A percentile compares a stretch with the other conserved stretches of the same genome.
These are phyloP conservation scores for Myocastor coypus DNA, from an alignment of 2,113 vertebrate species.

Conservation along the genomic window DNA sequence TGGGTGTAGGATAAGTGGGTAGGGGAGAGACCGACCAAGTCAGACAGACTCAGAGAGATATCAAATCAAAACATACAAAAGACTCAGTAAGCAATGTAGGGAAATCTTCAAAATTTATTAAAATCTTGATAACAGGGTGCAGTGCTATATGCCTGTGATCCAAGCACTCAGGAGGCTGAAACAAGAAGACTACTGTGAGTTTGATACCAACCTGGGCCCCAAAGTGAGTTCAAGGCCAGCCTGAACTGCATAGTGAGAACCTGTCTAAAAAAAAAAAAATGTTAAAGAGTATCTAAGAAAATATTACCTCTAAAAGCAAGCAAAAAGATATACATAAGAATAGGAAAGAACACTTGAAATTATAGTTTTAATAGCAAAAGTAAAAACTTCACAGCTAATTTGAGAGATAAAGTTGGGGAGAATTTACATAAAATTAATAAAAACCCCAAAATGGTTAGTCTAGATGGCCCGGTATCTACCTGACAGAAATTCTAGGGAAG, in stretches of 20 bases:
- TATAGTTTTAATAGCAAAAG: not conserved
- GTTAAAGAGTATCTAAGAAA: not conserved
- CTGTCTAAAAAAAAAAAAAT: too few species aligned
- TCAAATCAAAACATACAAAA: not conserved
- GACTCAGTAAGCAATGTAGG: not conserved
- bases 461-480: not conserved
- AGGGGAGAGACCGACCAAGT: not conserved
- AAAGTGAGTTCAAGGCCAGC: too few species aligned
- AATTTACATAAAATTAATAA: conserved; percentile 9
- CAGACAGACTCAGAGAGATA: not conserved
- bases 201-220: too few species aligned
- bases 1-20: not conserved
- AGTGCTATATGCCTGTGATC: too few species aligned
- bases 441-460: not conserved
- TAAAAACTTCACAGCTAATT: not conserved
- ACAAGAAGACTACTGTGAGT: too few species aligned
- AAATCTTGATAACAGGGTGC: not conserved
- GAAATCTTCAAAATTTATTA: not conserved
- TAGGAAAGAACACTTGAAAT: not conserved
- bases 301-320: not conserved
- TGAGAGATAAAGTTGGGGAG: not conserved
- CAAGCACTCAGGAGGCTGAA: too few species aligned
- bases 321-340: not conserved
- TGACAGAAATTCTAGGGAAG: too few species aligned
- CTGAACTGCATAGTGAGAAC: too few species aligned